Evolutionary conservation across 1,140 invertebrate genomes (phyloP).

Genomic region (Anastrepha obliqua): DNA sequence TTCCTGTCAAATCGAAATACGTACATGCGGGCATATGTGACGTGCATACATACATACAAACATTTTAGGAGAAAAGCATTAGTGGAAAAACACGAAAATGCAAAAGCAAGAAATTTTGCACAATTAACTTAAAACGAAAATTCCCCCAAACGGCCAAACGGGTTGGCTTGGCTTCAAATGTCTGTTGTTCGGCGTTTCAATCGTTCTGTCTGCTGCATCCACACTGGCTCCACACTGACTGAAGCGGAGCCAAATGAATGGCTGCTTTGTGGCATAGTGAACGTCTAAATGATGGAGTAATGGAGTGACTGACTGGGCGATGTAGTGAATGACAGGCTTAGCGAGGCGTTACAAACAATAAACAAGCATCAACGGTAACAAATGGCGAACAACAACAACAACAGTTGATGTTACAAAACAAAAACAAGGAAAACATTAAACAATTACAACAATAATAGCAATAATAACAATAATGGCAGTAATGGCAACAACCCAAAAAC

Average conservation of each 20-base stretch:
- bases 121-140: conserved; percentile 3
- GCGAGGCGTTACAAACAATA: conserved; percentile 51
- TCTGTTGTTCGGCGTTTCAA: background rate
- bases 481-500: background rate
- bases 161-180: background rate
- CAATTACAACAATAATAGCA: background rate
- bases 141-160: background rate
- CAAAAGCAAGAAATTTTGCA: background rate
- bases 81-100: background rate
- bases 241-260: background rate
- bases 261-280: background rate
- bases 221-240: background rate
- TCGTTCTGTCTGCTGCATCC: background rate
- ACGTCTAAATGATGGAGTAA: conserved; percentile 34
- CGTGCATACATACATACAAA: background rate
- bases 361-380: conserved; percentile 48
- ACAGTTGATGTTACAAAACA: background rate
- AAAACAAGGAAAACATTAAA: too few relatives aligned
- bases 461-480: background rate
- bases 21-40: background rate
- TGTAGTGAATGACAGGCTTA: conserved; percentile 39
- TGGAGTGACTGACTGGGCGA: conserved; percentile 36
- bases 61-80: background rate
- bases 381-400: background rate
- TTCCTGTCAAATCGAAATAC: background rate